A percentile compares a stretch with the other conserved stretches of the same genome.
Conservation (phyloP, 1,140 invertebrate species). For the Cotesia chilonis region DNA sequence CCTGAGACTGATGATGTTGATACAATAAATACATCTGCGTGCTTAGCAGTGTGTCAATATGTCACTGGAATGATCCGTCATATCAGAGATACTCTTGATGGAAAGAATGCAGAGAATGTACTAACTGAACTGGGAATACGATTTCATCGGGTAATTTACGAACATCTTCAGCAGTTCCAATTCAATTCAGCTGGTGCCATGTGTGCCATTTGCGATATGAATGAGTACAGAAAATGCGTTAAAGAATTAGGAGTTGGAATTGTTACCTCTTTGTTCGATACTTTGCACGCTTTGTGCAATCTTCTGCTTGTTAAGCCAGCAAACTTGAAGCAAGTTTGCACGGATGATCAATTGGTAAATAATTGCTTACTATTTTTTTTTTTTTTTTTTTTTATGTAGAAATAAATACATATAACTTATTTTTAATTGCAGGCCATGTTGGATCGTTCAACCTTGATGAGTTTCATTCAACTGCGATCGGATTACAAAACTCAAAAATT, state of each 20-base stretch:
- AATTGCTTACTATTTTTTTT: constrained; percentile 7
- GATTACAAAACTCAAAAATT: constrained; percentile 91
- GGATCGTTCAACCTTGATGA: constrained; percentile 85
- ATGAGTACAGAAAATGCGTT: constrained; percentile 89
- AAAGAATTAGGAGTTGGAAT: constrained; percentile 78
- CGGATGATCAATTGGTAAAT: constrained; percentile 90
- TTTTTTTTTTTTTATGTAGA: too few relatives aligned
- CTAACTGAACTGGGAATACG: constrained; percentile 89
- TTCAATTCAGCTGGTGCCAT: constrained; percentile 97
- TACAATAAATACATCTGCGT: constrained; percentile 82
- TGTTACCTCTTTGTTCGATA: constrained; percentile 90
- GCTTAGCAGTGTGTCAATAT: constrained; percentile 86
- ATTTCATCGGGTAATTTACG: constrained; percentile 93
- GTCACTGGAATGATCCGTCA: constrained; percentile 79
- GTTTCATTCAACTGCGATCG: constrained; percentile 91
- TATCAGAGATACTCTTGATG: constrained; percentile 88
- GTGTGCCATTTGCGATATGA: constrained; percentile 97
- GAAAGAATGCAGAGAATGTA: constrained; percentile 89
- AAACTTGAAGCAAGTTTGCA: constrained; percentile 95
- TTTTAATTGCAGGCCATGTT: constrained; percentile 77
- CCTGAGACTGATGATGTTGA: constrained; percentile 84
- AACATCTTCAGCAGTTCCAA: constrained; percentile 93
- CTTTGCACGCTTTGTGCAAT: constrained; percentile 94
- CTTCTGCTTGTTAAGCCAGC: constrained; percentile 94
- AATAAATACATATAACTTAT: not conserved